These are phyloP conservation scores for Shargacucullia verbasci DNA, from an alignment of 2,888 invertebrate species.

Conservation along the genomic window DNA sequence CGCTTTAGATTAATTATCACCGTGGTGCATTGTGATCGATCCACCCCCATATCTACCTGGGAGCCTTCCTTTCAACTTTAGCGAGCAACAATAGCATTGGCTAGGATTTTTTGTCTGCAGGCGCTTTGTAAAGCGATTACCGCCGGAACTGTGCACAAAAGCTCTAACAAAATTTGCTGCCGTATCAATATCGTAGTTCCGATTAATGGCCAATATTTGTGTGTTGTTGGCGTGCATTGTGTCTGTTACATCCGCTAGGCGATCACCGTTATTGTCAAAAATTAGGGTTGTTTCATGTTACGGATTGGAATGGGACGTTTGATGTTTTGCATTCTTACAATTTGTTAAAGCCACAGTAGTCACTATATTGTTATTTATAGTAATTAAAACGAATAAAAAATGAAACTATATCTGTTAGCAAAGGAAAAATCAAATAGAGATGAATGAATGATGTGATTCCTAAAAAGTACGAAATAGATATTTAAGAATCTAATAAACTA, in stretches of 20 bases:
- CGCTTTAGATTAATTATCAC: slow-evolving; percentile 71
- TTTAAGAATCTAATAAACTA: slow-evolving; percentile 26
- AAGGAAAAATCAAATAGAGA: too few species aligned
- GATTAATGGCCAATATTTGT: slow-evolving; percentile 85
- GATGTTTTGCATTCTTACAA: slow-evolving; percentile 30
- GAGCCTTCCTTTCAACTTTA: slow-evolving; percentile 75
- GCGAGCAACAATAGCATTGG: slow-evolving; percentile 72
- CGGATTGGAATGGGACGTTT: slow-evolving; percentile 34
- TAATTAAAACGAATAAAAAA: too few species aligned
- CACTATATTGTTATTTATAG: too few species aligned
- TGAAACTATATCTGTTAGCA: too few species aligned
- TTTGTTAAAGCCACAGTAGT: not conserved
- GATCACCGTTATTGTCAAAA: slow-evolving; percentile 58
- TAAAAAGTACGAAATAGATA: too few species aligned
- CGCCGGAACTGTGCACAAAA: slow-evolving; percentile 85
- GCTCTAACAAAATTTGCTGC: slow-evolving; percentile 77
- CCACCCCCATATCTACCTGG: slow-evolving; percentile 83
- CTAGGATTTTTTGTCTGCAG: slow-evolving; percentile 72
- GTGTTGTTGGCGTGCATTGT: slow-evolving; percentile 80
- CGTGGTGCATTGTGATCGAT: slow-evolving; percentile 67
- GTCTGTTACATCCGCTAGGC: slow-evolving; percentile 74
- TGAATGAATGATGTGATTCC: too few species aligned
- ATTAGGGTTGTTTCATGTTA: slow-evolving; percentile 51
- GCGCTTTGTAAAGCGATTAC: slow-evolving; percentile 80
- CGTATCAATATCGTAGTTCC: slow-evolving; percentile 86